A percentile compares a stretch with the other conserved stretches of the same genome.
These are phyloP conservation scores for Rhadina sibilatrix DNA, from an alignment of 2,113 vertebrate genomes.

Conservation along the genomic window DNA sequence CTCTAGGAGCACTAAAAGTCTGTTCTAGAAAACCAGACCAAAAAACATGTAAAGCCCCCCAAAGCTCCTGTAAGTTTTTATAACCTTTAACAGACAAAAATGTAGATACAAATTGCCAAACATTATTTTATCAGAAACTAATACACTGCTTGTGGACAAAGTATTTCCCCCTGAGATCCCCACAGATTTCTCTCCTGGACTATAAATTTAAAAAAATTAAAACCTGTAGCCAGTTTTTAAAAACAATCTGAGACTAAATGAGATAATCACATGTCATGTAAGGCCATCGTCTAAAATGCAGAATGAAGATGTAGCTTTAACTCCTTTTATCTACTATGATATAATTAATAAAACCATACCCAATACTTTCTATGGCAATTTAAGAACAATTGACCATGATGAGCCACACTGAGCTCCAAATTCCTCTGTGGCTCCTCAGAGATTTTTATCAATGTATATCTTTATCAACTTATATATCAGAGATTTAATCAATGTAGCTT, in stretches of 20 bases:
- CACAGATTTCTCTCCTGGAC: background rate
- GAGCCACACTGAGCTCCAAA: background rate
- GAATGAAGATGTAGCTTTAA: background rate
- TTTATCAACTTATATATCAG: no score
- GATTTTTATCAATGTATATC: background rate
- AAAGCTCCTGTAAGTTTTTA: background rate
- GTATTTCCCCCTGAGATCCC: background rate
- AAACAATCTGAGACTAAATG: background rate
- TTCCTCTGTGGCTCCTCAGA: background rate
- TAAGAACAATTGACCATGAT: background rate
- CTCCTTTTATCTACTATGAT: background rate
- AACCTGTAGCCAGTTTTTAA: background rate
- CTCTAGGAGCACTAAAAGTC: background rate
- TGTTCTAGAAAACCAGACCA: background rate
- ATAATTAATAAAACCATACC: background rate
- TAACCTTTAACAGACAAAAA: background rate
- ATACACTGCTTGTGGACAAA: background rate
- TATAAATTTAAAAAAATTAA: background rate
- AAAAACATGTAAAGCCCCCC: background rate
- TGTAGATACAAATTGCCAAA: background rate
- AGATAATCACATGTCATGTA: rapidly evolving
- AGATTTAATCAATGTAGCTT: background rate
- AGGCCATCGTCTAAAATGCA: background rate
- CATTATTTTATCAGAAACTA: background rate
- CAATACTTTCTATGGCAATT: background rate